Conservation (phyloP, 2,888 invertebrate genomes). For the Cephus nigrinus region DNA sequence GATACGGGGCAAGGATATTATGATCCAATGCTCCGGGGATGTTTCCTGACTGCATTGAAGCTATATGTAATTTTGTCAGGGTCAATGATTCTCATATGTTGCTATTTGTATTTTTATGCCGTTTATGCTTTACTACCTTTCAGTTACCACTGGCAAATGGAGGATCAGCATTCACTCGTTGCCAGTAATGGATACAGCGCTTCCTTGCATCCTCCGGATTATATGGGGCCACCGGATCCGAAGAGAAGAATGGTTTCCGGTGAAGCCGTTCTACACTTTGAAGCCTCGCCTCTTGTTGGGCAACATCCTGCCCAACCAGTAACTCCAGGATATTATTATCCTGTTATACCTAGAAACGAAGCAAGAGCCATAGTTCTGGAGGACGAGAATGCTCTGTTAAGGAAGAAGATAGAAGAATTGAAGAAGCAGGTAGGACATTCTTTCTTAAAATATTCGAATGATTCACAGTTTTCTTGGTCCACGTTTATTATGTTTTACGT, state of each 20-base stretch:
- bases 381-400: constrained; percentile 76
- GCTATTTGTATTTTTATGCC: constrained; percentile 24
- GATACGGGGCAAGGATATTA: neutral
- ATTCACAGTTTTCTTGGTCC: neutral
- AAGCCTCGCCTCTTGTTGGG: constrained; percentile 56
- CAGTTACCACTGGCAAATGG: constrained; percentile 59
- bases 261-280: constrained; percentile 59
- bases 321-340: constrained; percentile 59
- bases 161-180: constrained; percentile 55
- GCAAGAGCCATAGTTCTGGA: constrained; percentile 69
- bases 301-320: constrained; percentile 57
- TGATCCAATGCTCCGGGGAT: neutral
- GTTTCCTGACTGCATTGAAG: neutral
- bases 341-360: constrained; percentile 61
- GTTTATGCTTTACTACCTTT: constrained; percentile 37
- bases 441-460: neutral
- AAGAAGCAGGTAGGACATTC: constrained; percentile 72
- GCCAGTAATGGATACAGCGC: constrained; percentile 51
- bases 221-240: constrained; percentile 59
- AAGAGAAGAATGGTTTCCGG: constrained; percentile 59
- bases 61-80: neutral
- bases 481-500: neutral
- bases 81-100: neutral
- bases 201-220: constrained; percentile 55
- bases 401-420: constrained; percentile 76